These are phyloP conservation scores for Megalops cyprinoides DNA, from an alignment of 2,797 vertebrate species.

Conservation along the genomic window DNA sequence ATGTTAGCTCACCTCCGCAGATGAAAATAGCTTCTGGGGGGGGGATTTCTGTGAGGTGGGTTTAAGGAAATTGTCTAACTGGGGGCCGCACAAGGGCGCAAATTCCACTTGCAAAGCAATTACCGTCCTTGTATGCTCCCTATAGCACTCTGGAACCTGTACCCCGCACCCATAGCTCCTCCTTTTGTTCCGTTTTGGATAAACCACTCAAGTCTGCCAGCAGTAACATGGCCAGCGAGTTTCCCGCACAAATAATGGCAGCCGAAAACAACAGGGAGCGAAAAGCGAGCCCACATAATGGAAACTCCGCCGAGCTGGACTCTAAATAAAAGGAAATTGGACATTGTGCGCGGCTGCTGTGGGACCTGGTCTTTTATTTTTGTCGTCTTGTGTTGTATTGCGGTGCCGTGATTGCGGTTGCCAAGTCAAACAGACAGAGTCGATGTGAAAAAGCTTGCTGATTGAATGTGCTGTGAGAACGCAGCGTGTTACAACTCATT, in stretches of 20 bases:
- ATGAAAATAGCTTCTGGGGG: not conserved
- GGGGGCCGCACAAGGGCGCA: not conserved
- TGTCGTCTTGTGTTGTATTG: constrained; percentile 13
- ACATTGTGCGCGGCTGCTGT: not conserved
- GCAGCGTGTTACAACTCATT: not conserved
- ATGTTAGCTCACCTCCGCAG: not conserved
- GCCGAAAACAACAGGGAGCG: not conserved
- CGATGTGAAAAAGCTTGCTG: not conserved
- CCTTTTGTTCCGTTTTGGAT: not conserved
- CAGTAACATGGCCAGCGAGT: not conserved
- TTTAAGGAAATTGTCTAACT: constrained; percentile 1
- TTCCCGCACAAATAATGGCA: constrained; percentile 6
- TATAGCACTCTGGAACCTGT: not conserved
- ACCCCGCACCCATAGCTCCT: not conserved
- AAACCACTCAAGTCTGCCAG: not conserved
- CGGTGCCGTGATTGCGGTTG: constrained; percentile 10
- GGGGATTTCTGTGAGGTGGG: not conserved
- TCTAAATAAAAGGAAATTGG: constrained; percentile 19
- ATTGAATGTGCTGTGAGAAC: not conserved
- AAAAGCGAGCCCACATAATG: constrained; percentile 7
- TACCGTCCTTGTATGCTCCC: not conserved
- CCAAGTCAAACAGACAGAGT: constrained; percentile 16
- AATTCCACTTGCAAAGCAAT: not conserved
- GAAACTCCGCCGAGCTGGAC: constrained; percentile 16
- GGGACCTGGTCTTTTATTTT: not conserved